Evolutionary conservation across 2,113 vertebrate species (phyloP).

Genomic region (Callipepla californica): DNA sequence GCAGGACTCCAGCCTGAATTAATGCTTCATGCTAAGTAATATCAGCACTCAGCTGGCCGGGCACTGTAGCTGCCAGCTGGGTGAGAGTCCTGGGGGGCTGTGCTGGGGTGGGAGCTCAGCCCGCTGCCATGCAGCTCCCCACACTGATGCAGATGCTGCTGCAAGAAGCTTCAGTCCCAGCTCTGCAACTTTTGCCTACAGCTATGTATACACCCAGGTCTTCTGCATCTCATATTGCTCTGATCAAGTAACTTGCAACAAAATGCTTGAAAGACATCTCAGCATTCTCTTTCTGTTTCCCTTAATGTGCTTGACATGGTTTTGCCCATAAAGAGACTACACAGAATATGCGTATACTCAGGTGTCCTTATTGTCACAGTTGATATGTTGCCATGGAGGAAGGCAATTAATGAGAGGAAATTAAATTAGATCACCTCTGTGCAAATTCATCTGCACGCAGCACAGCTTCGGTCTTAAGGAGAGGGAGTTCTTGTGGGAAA

Average conservation of each 20-base stretch:
- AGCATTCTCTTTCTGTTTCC: conserved; percentile 7
- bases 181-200: neutral
- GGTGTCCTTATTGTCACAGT: conserved; percentile 67
- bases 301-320: conserved; percentile 15
- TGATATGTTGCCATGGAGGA: conserved; percentile 75
- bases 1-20: conserved; percentile 55
- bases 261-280: neutral
- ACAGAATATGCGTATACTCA: conserved; percentile 48
- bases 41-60: conserved; percentile 70
- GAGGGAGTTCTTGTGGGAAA: conserved; percentile 67
- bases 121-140: neutral
- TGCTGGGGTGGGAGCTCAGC: conserved; percentile 55
- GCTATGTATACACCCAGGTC: neutral
- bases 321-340: neutral
- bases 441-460: conserved; percentile 58
- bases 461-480: conserved; percentile 53
- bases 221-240: neutral
- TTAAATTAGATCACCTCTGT: conserved; percentile 74
- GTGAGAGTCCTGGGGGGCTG: conserved; percentile 65
- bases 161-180: neutral
- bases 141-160: conserved; percentile 11
- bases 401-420: conserved; percentile 74
- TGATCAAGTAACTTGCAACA: neutral
- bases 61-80: conserved; percentile 63
- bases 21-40: conserved; percentile 65